Percentiles rank a stretch among this genome's conserved stretches.
phyloP scores from a whole-genome alignment of 1,140 invertebrate genomes.

The Heliconius hewitsoni region DNA sequence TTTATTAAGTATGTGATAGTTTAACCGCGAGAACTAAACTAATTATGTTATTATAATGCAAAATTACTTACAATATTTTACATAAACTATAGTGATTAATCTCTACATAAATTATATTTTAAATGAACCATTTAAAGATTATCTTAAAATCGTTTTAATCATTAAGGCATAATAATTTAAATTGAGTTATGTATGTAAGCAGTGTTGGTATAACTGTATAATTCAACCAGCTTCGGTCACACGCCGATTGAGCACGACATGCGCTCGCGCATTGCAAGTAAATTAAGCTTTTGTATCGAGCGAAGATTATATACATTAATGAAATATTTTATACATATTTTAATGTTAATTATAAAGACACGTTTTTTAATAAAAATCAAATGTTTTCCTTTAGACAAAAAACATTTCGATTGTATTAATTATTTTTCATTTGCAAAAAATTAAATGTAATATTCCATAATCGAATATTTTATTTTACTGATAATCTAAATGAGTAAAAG shows the following conservation, averaged over 20 bases:
- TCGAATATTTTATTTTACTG: slow-evolving; percentile 3
- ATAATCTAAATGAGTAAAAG: slow-evolving; percentile 26
- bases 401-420: neutral
- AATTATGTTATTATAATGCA: no score
- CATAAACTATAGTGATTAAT: no score
- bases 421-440: neutral
- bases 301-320: neutral
- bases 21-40: no score
- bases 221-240: slow-evolving; percentile 40
- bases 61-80: no score
- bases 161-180: neutral
- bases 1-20: no score
- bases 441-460: neutral
- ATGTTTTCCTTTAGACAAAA: neutral
- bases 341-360: neutral
- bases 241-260: slow-evolving; percentile 42
- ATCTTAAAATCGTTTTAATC: neutral
- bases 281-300: slow-evolving; percentile 42
- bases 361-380: neutral
- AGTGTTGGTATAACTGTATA: slow-evolving; percentile 30
- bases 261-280: slow-evolving; percentile 48
- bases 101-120: no score
- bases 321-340: neutral
- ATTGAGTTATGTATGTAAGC: slow-evolving; percentile 4
- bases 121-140: slow-evolving; percentile 5